phyloP scores from a whole-genome alignment of 2,113 vertebrate species.

The Rhynchomys soricoides region DNA sequence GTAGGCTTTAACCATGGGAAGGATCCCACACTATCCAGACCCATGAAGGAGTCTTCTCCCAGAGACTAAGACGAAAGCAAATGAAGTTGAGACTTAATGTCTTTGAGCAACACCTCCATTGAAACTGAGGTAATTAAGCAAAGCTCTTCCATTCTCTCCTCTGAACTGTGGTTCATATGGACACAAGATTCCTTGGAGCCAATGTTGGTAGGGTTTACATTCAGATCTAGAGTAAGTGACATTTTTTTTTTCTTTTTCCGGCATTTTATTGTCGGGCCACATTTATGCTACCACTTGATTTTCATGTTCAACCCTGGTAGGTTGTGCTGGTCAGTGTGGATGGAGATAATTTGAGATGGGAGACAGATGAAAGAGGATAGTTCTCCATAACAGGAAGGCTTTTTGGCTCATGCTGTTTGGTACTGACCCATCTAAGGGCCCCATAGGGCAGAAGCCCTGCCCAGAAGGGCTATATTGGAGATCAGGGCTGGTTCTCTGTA shows the following conservation, averaged over 20 bases:
- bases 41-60: background rate
- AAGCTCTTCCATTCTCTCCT: background rate
- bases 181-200: background rate
- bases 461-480: background rate
- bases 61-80: background rate
- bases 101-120: background rate
- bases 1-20: rapidly evolving
- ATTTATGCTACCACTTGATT: background rate
- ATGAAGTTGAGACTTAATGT: background rate
- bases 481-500: too few species aligned
- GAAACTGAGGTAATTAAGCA: background rate
- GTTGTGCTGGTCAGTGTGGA: background rate
- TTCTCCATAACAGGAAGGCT: background rate
- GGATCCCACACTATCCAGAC: background rate
- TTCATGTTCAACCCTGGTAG: background rate
- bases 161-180: background rate
- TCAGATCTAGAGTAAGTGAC: background rate
- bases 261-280: background rate
- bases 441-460: background rate
- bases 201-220: background rate
- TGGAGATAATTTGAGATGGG: background rate
- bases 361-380: background rate
- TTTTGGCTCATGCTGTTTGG: background rate
- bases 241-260: background rate
- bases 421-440: background rate